A percentile compares a stretch with the other conserved stretches of the same genome.
These are phyloP conservation scores for Melinopterus prodromus DNA, from an alignment of 2,888 invertebrate genomes.

Conservation along the genomic window DNA sequence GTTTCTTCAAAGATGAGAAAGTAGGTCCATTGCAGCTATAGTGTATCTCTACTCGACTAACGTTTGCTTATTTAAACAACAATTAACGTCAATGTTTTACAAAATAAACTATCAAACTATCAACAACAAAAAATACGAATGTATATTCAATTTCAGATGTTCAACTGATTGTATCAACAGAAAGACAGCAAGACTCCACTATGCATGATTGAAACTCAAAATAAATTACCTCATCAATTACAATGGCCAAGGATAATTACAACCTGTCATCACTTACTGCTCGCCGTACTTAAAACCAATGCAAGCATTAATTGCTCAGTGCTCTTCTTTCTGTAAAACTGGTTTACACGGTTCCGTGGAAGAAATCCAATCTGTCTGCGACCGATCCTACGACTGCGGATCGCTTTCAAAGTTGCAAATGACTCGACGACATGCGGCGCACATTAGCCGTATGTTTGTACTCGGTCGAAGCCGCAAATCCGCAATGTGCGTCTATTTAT, in stretches of 20 bases:
- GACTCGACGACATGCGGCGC: not conserved
- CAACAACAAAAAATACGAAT: too few species aligned
- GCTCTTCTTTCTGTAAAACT: not conserved
- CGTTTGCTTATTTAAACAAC: too few species aligned
- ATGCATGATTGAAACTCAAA: not conserved
- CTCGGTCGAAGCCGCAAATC: not conserved
- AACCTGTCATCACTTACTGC: not conserved
- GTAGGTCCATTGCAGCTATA: too few species aligned
- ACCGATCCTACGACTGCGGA: not conserved
- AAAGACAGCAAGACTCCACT: not conserved
- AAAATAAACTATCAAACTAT: too few species aligned
- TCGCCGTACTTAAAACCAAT: not conserved
- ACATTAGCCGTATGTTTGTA: not conserved
- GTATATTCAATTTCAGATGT: too few species aligned
- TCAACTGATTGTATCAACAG: not conserved
- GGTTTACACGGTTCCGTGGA: not conserved
- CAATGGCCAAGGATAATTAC: not conserved
- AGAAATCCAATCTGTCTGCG: not conserved
- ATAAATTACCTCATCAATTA: not conserved
- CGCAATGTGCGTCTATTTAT: constrained; percentile 4
- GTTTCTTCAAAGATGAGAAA: too few species aligned
- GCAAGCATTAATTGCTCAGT: not conserved
- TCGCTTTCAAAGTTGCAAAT: not conserved
- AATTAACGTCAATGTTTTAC: too few species aligned
- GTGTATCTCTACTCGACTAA: too few species aligned